phyloP scores from a whole-genome alignment of 2,888 invertebrate genomes.

The Drosophila infuscata region DNA sequence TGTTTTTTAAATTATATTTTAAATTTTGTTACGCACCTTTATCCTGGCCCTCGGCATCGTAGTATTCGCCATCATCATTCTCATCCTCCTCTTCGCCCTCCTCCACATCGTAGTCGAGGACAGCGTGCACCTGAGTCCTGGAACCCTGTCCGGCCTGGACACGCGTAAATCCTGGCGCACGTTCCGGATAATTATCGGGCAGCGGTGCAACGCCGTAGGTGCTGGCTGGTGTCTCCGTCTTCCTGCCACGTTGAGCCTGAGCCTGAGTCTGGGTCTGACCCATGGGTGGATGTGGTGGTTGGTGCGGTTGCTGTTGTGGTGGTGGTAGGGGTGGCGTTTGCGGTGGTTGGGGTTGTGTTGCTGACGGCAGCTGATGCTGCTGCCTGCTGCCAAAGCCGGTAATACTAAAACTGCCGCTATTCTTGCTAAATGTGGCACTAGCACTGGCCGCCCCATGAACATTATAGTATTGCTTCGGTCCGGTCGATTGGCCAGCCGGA shows the following conservation, averaged over 20 bases:
- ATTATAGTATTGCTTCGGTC: conserved; percentile 77
- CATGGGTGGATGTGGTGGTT: conserved; percentile 7
- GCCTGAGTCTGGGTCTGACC: neutral
- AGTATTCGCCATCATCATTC: conserved; percentile 82
- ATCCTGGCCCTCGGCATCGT: conserved; percentile 77
- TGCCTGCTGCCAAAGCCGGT: conserved; percentile 72
- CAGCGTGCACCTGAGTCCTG: conserved; percentile 86
- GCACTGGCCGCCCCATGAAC: conserved; percentile 69
- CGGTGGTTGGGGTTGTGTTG: conserved; percentile 38
- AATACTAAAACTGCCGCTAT: conserved; percentile 74
- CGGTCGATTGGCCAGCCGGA: conserved; percentile 35
- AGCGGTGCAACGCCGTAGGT: conserved; percentile 65
- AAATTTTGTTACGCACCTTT: conserved; percentile 53
- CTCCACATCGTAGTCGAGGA: conserved; percentile 85
- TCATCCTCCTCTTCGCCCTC: conserved; percentile 84
- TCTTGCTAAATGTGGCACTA: conserved; percentile 66
- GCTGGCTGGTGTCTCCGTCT: conserved; percentile 67
- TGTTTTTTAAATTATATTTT: neutral
- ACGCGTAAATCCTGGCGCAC: conserved; percentile 88
- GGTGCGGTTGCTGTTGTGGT: conserved; percentile 37
- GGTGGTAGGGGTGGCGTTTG: conserved; percentile 3
- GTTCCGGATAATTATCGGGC: conserved; percentile 85
- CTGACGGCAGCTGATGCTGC: conserved; percentile 42
- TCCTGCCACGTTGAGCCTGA: conserved; percentile 46
- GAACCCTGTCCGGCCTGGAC: conserved; percentile 87